Conservation (phyloP, 1,140 invertebrate genomes). For the Sitophilus oryzae region DNA sequence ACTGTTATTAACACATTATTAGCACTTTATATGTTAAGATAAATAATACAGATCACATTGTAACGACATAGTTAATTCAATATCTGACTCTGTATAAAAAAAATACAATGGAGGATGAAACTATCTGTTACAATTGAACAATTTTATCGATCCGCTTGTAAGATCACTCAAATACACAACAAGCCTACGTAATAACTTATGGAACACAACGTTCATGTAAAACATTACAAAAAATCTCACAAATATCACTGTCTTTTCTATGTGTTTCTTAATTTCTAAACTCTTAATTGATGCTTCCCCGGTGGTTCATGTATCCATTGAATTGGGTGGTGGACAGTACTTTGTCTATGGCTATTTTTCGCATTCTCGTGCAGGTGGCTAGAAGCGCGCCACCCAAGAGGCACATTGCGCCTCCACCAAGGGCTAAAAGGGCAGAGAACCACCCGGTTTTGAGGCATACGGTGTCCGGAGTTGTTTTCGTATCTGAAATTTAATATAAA, state of each 20-base stretch:
- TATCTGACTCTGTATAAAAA: too few relatives aligned
- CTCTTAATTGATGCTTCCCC: slow-evolving; percentile 61
- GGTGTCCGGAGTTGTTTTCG: slow-evolving; percentile 47
- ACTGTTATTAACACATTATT: too few relatives aligned
- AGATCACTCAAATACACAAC: too few relatives aligned
- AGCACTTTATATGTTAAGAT: too few relatives aligned
- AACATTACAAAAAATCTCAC: neutral
- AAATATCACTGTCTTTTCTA: neutral
- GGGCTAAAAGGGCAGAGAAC: slow-evolving; percentile 65
- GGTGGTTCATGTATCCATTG: slow-evolving; percentile 65
- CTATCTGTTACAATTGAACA: too few relatives aligned
- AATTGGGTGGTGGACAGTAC: slow-evolving; percentile 51
- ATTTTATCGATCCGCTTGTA: too few relatives aligned
- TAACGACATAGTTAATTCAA: too few relatives aligned
- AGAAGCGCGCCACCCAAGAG: slow-evolving; percentile 62
- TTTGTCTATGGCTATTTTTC: slow-evolving; percentile 48
- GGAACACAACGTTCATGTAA: too few relatives aligned
- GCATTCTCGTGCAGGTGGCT: slow-evolving; percentile 64
- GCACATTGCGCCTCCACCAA: slow-evolving; percentile 61
- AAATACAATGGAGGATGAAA: too few relatives aligned
- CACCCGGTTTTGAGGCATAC: slow-evolving; percentile 72
- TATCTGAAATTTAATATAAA: slow-evolving; percentile 22
- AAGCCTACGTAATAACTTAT: too few relatives aligned
- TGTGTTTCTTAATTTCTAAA: neutral
- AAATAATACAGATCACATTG: too few relatives aligned